Conservation (phyloP, 2,888 invertebrate genomes). For the Lampropteryx suffumata region DNA sequence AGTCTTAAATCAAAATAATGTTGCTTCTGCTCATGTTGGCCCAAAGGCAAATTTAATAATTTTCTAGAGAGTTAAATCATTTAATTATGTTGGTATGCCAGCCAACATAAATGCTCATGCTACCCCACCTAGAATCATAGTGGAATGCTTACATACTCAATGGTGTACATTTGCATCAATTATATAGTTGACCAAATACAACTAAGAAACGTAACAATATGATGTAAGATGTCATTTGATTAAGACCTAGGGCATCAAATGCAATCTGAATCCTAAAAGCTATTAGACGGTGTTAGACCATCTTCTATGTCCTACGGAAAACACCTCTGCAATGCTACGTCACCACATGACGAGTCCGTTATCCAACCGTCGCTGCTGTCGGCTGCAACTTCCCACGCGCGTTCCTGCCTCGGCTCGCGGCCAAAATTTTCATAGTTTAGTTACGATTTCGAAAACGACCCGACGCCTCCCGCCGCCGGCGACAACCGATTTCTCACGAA, state of each 20-base stretch:
- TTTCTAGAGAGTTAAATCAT: too few relatives aligned
- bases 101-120: too few relatives aligned
- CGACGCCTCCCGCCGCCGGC: constrained; percentile 83
- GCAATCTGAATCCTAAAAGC: constrained; percentile 21
- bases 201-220: too few relatives aligned
- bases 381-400: constrained; percentile 71
- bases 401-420: constrained; percentile 74
- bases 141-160: too few relatives aligned
- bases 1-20: too few relatives aligned
- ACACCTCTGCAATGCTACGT: constrained; percentile 79
- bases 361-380: constrained; percentile 67
- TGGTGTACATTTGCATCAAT: too few relatives aligned
- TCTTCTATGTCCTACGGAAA: constrained; percentile 68
- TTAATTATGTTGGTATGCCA: too few relatives aligned
- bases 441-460: constrained; percentile 83
- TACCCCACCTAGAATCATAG: too few relatives aligned
- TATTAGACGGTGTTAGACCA: constrained; percentile 37
- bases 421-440: constrained; percentile 82
- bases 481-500: constrained; percentile 73
- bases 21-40: too few relatives aligned
- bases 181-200: too few relatives aligned
- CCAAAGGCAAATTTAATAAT: too few relatives aligned
- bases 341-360: constrained; percentile 65
- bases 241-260: neutral
- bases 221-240: too few relatives aligned